Base-by-base conservation (phyloP, 2,797 vertebrate genomes). In the Setipinna tenuifilis region DNA sequence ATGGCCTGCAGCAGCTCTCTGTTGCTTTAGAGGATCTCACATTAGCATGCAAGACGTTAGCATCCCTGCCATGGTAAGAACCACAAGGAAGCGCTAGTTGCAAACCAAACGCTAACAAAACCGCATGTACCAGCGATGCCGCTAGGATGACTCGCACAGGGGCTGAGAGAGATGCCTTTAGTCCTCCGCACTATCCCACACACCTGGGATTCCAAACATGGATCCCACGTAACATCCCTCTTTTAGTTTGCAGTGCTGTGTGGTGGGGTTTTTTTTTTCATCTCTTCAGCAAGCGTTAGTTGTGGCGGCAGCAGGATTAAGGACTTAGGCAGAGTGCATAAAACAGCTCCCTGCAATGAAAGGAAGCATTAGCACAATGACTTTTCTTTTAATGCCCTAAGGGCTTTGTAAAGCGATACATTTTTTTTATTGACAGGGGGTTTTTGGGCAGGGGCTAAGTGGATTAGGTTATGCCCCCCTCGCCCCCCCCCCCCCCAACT, bases 291-390 rank as follows among this genome's bases (percentile, higher is more conserved):
- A 90, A 90, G 68, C 88, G 89, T 91, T 89, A 93, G 92, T 87
- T 92, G 93, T 92, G 94, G 94, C 93, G 93, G 93, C 94, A 93
- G 93, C 90, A 89, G 93, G 95, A 95, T 95, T 94, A 94, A 88
- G 83, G 91, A 91, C 92, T 94, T 93, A 94, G 87, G 89, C 61
- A 87, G 61, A 89, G 89, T 92, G 92, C 92, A 92, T 84, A 85
- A 90, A 93, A 92, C 88, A 89, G 86, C 93, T 88, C 90, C 87
- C 90, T 87, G 89, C 89, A 89, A 89, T 93, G 92, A 94, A 94
- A 95, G 90, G 89, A 94, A 91, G 92, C 92, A 92, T 94, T 93
- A 93, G 89, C 88, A 90, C 91, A 91, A 92, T 87, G 91, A 88
- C 89, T 93, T 88, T 92, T 91, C 90, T 90, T 94, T 90, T 90